Percentiles rank a stretch among this genome's conserved stretches.
These are phyloP conservation scores for Chlorospingus semifuscus DNA, from an alignment of 2,797 vertebrate genomes.

Conservation along the genomic window DNA sequence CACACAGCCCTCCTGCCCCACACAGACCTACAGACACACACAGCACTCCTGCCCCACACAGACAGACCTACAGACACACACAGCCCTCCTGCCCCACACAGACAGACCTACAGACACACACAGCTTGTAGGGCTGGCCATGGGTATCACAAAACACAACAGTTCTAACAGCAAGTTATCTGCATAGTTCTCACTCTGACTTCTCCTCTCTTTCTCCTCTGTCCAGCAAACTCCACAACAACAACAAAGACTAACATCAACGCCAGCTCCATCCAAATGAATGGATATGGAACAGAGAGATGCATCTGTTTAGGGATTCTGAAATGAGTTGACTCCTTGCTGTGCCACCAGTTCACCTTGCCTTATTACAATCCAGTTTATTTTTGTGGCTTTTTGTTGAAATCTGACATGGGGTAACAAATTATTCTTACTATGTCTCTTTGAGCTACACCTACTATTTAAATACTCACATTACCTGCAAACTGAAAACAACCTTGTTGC, in stretches of 20 bases:
- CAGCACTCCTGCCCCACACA: too few species aligned
- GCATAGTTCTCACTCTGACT: background rate
- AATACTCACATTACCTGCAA: background rate
- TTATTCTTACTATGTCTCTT: background rate
- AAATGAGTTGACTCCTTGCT: background rate
- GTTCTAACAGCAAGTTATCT: background rate
- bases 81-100: too few species aligned
- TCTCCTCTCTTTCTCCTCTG: background rate
- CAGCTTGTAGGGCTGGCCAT: background rate
- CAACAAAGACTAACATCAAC: background rate
- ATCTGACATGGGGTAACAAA: background rate
- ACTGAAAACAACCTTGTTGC: background rate
- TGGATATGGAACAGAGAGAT: background rate
- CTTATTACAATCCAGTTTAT: background rate
- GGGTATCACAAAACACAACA: background rate
- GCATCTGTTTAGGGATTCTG: background rate
- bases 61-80: too few species aligned
- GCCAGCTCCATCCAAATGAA: background rate
- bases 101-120: background rate
- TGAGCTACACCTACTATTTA: background rate
- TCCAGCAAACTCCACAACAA: background rate
- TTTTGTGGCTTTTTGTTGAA: background rate
- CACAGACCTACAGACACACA: too few species aligned
- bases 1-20: background rate
- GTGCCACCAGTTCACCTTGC: background rate